Conservation (phyloP, 2,888 invertebrate genomes). For the Heliconius hortense region DNA sequence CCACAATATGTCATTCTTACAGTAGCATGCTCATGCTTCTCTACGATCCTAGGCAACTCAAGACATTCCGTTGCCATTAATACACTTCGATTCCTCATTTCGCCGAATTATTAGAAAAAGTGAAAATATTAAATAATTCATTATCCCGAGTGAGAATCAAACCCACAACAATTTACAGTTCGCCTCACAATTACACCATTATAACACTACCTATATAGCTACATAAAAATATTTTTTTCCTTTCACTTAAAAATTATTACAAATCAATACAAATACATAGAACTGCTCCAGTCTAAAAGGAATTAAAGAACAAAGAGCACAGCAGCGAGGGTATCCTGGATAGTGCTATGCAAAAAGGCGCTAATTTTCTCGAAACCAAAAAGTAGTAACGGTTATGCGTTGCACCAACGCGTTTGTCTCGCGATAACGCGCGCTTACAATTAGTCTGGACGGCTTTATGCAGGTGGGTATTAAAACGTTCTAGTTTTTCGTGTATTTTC, state of each 20-base stretch:
- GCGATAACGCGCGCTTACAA: conserved; percentile 81
- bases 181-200: no score
- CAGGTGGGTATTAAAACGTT: conserved; percentile 39
- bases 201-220: no score
- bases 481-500: conserved; percentile 4
- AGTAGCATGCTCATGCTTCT: no score
- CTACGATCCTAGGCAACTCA: no score
- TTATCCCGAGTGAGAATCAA: neutral
- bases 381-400: conserved; percentile 82
- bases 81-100: no score
- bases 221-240: neutral
- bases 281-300: conserved; percentile 37
- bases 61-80: no score
- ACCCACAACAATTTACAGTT: neutral
- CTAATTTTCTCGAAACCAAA: conserved; percentile 79
- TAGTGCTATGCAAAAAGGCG: conserved; percentile 79
- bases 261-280: conserved; percentile 17
- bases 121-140: neutral
- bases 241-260: neutral
- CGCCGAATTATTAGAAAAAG: neutral
- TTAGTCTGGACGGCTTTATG: conserved; percentile 69
- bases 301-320: conserved; percentile 45
- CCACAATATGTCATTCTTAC: no score
- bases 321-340: conserved; percentile 49
- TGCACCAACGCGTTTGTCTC: conserved; percentile 80